Percentiles rank a stretch among this genome's conserved stretches.
Evolutionary conservation across 2,797 vertebrate genomes (phyloP).

Genomic region (Onychomys torridus): DNA sequence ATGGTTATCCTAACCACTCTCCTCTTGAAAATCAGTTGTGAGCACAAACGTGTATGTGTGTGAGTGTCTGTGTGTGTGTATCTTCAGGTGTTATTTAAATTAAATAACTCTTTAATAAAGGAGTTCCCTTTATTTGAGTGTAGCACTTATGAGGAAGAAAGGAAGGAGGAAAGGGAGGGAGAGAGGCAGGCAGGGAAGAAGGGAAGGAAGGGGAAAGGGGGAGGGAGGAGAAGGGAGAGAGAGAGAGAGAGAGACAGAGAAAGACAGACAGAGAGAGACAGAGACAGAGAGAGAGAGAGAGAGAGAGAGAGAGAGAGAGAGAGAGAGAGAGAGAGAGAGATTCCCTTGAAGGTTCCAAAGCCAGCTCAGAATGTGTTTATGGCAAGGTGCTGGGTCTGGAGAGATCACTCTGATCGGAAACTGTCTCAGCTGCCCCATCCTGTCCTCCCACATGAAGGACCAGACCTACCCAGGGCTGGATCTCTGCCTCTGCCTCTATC

Average conservation of each 20-base stretch:
- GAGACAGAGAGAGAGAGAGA: too few relatives aligned
- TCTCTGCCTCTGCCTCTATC: background rate
- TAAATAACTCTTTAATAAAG: background rate
- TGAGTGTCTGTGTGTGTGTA: background rate
- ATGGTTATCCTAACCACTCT: background rate
- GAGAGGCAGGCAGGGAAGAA: background rate
- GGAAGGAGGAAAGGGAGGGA: background rate
- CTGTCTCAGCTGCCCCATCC: background rate
- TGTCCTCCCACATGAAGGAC: background rate
- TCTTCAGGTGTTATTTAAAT: background rate
- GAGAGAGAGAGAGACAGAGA: background rate
- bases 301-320: background rate
- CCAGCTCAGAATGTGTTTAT: background rate
- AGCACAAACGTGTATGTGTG: background rate
- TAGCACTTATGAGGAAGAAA: background rate
- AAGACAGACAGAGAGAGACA: too few relatives aligned
- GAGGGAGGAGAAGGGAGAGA: accelerated
- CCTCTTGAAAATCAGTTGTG: background rate
- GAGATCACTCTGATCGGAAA: background rate
- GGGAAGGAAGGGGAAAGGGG: accelerated
- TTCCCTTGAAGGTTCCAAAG: background rate
- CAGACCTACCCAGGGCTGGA: background rate
- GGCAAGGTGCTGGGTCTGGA: too few relatives aligned
- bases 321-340: too few relatives aligned
- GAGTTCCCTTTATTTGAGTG: background rate